Base-by-base conservation (phyloP, 1,140 invertebrate genomes). In the Orussus abietinus region DNA sequence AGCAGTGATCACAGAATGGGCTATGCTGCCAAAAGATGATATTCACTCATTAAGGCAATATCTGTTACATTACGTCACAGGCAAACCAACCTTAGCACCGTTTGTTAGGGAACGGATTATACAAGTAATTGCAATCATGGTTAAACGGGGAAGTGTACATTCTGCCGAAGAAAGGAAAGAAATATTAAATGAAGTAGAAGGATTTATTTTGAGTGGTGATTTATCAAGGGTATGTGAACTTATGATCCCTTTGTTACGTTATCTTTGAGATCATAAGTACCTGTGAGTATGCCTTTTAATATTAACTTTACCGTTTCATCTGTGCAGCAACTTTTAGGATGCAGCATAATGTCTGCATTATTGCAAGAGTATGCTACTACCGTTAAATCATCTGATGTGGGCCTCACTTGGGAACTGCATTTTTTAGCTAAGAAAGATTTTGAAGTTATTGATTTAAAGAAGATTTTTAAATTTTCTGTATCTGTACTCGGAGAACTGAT, bases 301-400 rank as follows among this genome's bases (percentile, higher is more conserved):
- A n/a, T n/a, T n/a, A n/a, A n/a, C n/a, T n/a, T n/a, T n/a, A n/a
- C n/a, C n/a, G n/a, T n/a, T n/a, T n/a, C n/a, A n/a, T n/a, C n/a
- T 43, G 69, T 68, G 12, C 42, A 86, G 75, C 80, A 84, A 77
- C 70, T 83, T 40, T 62, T 92, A 21, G 88, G 87, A 6, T 92
- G 90, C 58, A 84, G 85, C 40, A 80, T 94, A 41, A 80, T 94
- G 47, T 77, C 82, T 35, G 81, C 87, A 6, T 72, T 94, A 25
- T 81, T 94, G 72, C 85, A 89, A 78, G 91, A 95, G 70, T 92
- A 90, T 76, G 84, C 86, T 29, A 86, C 80, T 25, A 88, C 88
- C n/a, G 78, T 83, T 0, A 86, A 90, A 62, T 88, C 88, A 5
- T 84, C 86, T 13, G 88, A 90, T 73, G 83, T 91, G 28, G 88